Conservation (phyloP, 2,113 vertebrate genomes). For the Nestor notabilis region DNA sequence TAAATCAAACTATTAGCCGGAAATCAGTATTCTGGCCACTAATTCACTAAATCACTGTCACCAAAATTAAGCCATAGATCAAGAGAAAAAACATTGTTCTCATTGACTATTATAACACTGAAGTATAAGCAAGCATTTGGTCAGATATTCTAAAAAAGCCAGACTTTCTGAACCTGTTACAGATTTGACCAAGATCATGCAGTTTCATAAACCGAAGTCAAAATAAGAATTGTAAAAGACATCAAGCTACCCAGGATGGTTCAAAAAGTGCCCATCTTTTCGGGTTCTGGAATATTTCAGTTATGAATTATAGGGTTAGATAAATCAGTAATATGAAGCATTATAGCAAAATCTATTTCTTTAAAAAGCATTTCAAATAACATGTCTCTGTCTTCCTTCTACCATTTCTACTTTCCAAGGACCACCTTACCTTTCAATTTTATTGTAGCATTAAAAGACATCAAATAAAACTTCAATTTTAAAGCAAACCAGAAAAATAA, state of each 20-base stretch:
- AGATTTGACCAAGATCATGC: neutral
- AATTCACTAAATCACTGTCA: neutral
- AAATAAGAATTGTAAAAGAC: neutral
- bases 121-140: neutral
- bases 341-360: neutral
- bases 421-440: neutral
- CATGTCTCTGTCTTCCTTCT: neutral
- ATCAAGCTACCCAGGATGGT: neutral
- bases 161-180: neutral
- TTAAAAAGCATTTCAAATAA: neutral
- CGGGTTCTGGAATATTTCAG: neutral
- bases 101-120: neutral
- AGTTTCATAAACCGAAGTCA: neutral
- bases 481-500: neutral
- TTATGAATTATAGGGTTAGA: neutral
- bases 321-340: neutral
- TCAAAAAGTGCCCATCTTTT: accelerated
- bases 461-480: neutral
- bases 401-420: neutral
- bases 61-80: neutral
- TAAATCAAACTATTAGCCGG: neutral
- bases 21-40: neutral
- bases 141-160: neutral
- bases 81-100: neutral
- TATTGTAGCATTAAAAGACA: neutral